Evolutionary conservation across 2,797 vertebrate genomes (phyloP).

Genomic region (Melanotaenia pygmaea): DNA sequence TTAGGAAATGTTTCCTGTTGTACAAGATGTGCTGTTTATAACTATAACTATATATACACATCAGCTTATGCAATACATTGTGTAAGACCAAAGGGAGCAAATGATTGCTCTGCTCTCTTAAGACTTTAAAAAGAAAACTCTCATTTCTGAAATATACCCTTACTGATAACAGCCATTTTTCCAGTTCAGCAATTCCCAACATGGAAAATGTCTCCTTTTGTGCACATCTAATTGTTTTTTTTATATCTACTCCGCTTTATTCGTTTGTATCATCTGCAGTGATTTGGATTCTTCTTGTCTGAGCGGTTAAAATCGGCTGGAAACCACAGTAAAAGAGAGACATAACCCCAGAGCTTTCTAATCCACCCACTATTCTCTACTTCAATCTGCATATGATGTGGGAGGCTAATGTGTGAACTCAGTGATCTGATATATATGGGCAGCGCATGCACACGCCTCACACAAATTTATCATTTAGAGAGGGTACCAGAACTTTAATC

Average conservation of each 20-base stretch:
- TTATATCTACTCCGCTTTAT: constrained; percentile 44
- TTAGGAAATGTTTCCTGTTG: constrained; percentile 2
- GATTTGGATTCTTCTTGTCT: constrained; percentile 64
- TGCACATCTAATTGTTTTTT: constrained; percentile 70
- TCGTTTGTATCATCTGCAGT: constrained; percentile 57
- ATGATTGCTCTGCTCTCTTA: constrained; percentile 36
- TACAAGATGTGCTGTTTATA: constrained; percentile 15
- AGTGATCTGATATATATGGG: constrained; percentile 62
- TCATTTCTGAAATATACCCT: constrained; percentile 63
- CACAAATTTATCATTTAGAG: constrained; percentile 34
- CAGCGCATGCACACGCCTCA: constrained; percentile 33
- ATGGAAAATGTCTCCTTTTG: constrained; percentile 61
- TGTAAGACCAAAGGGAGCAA: constrained; percentile 31
- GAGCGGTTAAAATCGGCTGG: constrained; percentile 56
- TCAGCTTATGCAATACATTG: constrained; percentile 22
- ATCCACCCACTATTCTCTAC: constrained; percentile 78
- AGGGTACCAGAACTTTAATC: constrained; percentile 36
- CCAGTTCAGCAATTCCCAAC: constrained; percentile 26
- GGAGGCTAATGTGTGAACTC: constrained; percentile 81
- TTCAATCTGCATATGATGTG: constrained; percentile 78
- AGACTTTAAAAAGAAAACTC: constrained; percentile 42
- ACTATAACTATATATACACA: constrained; percentile 13
- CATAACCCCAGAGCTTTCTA: constrained; percentile 72
- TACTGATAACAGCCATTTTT: constrained; percentile 56
- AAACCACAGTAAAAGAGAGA: constrained; percentile 68